Evolutionary conservation across 2,113 vertebrate species (phyloP), one percentile per base, ranked within the genome.

Genomic region (Rhodinocichla rosea): DNA sequence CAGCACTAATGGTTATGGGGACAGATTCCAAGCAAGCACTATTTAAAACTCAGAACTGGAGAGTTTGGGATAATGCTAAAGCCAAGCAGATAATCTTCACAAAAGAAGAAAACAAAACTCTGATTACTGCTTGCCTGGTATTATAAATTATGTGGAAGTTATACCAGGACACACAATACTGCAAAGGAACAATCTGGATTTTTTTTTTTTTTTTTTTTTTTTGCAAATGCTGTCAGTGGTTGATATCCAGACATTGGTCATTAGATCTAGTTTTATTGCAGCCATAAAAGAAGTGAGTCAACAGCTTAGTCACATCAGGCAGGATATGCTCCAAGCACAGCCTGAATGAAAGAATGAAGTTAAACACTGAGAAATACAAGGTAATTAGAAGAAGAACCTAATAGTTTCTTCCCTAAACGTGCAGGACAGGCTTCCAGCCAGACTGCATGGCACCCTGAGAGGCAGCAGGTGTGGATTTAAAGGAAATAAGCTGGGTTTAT

Each of bases 241-340:
- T 94, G 89, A 85, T 92, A 94, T 53, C 81, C 90, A 94, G 90
- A 79, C 42, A 33, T 57, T 77, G 77, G 91, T 95, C 95, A 86
- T 96, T 90, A 60, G 83, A 91, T 89, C 84, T 71, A 79, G 89
- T 89, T 87, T 95, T 94, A 89, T 95, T 80, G 3, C 69, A 73
- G 89, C 80, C 87, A 91, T 96, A 95, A 96, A 95, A 97, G 90
- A 95, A 88, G 74, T 96, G 96, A 97, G 96, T 97, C 97, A 97
- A 96, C 91, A 95, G 87, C 94, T 98, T 96, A 97, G 95, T 97
- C 94, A 94, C 90, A 87, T 88, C 70, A 75, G 87, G 85, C 92
- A 85, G 79, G 85, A 93, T 81, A 92, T 89, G 95, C 92, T 75
- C 60, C 63, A 50, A 92, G 81, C 91, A 89, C 78, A 91, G 85